A percentile compares a stretch with the other conserved stretches of the same genome.
These are phyloP conservation scores for Xestia sexstrigata DNA, from an alignment of 2,888 invertebrate species.

Conservation along the genomic window DNA sequence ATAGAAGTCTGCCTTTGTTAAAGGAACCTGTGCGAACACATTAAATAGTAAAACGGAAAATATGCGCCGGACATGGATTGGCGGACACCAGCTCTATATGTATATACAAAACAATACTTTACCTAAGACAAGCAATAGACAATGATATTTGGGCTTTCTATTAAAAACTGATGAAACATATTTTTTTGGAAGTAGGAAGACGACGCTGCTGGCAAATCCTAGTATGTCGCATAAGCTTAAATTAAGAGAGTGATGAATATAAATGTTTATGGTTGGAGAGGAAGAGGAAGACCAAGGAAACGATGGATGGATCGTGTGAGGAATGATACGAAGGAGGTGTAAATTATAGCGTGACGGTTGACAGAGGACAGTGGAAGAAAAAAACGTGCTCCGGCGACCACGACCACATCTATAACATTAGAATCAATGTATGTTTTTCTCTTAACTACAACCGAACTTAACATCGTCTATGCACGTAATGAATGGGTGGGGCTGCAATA, in stretches of 20 bases:
- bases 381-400: too few relatives aligned
- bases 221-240: background rate
- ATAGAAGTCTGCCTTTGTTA: background rate
- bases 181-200: too few relatives aligned
- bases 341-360: too few relatives aligned
- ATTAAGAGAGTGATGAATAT: too few relatives aligned
- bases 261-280: too few relatives aligned
- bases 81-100: background rate
- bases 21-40: background rate
- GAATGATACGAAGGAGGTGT: too few relatives aligned
- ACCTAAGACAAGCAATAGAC: background rate
- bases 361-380: too few relatives aligned
- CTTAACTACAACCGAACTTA: background rate
- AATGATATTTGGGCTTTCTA: background rate
- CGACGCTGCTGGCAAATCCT: background rate
- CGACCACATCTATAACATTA: background rate
- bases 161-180: background rate
- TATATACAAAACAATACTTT: background rate
- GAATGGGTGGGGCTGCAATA: background rate
- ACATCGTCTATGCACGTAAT: constrained; percentile 17
- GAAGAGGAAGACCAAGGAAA: too few relatives aligned
- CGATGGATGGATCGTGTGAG: too few relatives aligned
- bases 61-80: too few relatives aligned
- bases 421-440: background rate
- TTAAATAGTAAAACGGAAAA: background rate